Evolutionary conservation across 1,140 invertebrate species (phyloP).

Genomic region (Lysiphlebus fabarum): DNA sequence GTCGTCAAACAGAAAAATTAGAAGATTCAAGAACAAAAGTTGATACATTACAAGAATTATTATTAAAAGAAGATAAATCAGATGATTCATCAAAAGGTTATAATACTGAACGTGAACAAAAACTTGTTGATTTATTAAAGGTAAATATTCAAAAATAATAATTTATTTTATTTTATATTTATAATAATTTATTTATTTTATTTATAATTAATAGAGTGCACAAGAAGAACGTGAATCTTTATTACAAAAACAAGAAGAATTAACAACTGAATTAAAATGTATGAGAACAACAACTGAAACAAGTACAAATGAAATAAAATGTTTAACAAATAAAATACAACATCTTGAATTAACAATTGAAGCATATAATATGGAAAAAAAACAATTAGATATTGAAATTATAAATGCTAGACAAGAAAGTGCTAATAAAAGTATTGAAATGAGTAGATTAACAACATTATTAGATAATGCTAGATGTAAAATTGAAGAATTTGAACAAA

Average conservation of each 20-base stretch:
- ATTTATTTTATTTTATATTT: background rate
- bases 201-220: constrained; percentile 57
- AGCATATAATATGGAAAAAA: constrained; percentile 67
- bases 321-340: constrained; percentile 65
- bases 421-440: constrained; percentile 65
- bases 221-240: constrained; percentile 76
- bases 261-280: constrained; percentile 64
- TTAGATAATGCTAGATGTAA: constrained; percentile 79
- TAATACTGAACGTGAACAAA: constrained; percentile 74
- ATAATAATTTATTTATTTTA: background rate
- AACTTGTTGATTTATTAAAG: constrained; percentile 82
- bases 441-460: constrained; percentile 70
- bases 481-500: constrained; percentile 47
- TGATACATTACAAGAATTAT: constrained; percentile 68
- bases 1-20: constrained; percentile 85
- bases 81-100: constrained; percentile 54
- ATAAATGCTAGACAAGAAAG: constrained; percentile 62
- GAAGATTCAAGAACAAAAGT: constrained; percentile 76
- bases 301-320: constrained; percentile 61
- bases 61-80: constrained; percentile 65
- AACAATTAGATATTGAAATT: constrained; percentile 69
- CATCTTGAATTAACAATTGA: constrained; percentile 70
- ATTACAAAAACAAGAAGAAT: constrained; percentile 75
- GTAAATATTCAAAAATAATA: constrained; percentile 40
- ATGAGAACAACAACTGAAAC: constrained; percentile 52